Base-by-base conservation (phyloP, 2,113 vertebrate genomes). In the Thunnus maccoyii region DNA sequence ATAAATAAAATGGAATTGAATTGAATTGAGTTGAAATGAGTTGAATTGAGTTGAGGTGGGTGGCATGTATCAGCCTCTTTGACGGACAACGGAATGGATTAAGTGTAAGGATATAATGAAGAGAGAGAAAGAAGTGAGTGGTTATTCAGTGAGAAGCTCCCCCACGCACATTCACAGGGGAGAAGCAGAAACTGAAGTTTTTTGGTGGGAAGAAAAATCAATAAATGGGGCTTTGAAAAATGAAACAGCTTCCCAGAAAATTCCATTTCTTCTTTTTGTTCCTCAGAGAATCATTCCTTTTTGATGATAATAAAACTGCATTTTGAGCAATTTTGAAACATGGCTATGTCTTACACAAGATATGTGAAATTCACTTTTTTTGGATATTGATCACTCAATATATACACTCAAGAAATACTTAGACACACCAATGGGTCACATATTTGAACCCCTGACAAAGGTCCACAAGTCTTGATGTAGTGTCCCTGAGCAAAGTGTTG, bases 31-130 rank as follows among this genome's bases (percentile, higher is more conserved):
- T 30, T 30, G 27, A 30, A 30, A 3, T 30, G 27, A 30, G 4
- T 30, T 30, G 27, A 30, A 30, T 30, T 30, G 27, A 30, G 4
- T 30, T 30, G 27, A 82, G 56, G 79, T 83, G 86, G 83, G 79
- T 69, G 83, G 87, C 61, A 16, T 56, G 65, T 73, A 78, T 76
- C 51, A 55, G 63, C 54, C 73, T 27, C 75, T 82, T 72, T 88
- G 86, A 88, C 61, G 46, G 75, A 85, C 73, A 75, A 78, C 65
- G 50, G 55, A 79, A 72, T 82, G 71, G 82, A 85, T 32, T 71
- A 65, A 78, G 71, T 54, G 61, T 66, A 41, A 82, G 22, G 65
- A 78, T 30, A 74, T 50, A 65, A 75, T 75, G 41, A 57, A 70
- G 27, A 58, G 30, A 51, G 36, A 74, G 63, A 25, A 46, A 56